These are phyloP conservation scores for Papilio polytes DNA, from an alignment of 1,140 invertebrate species.

Conservation along the genomic window DNA sequence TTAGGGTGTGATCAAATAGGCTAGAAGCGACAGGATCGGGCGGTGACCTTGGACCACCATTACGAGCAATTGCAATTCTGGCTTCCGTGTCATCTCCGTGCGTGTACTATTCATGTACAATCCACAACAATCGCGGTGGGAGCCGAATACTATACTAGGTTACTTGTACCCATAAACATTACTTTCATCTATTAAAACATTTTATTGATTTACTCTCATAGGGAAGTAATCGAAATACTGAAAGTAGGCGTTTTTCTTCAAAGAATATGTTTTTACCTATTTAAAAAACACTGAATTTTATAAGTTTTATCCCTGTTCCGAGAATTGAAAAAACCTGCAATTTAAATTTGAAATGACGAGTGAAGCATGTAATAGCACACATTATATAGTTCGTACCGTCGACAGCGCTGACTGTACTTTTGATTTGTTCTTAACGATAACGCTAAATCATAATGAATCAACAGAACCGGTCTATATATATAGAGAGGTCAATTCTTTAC, in stretches of 20 bases:
- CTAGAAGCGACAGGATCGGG: neutral
- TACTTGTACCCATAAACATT: too few relatives aligned
- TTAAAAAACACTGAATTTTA: too few relatives aligned
- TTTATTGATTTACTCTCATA: too few relatives aligned
- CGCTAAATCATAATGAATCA: neutral
- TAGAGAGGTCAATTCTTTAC: neutral
- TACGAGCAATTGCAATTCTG: neutral
- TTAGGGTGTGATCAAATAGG: neutral
- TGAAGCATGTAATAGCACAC: neutral
- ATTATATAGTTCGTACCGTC: neutral
- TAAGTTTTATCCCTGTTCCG: too few relatives aligned
- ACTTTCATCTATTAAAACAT: too few relatives aligned
- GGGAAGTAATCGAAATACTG: too few relatives aligned
- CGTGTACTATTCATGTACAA: neutral
- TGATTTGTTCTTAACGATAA: neutral
- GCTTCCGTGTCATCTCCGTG: neutral
- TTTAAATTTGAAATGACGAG: too few relatives aligned
- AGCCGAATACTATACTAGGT: neutral
- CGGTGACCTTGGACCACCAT: neutral
- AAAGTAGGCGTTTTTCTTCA: too few relatives aligned
- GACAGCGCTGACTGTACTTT: neutral
- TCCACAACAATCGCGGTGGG: neutral
- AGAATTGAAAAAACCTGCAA: too few relatives aligned
- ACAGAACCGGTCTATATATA: slow-evolving; percentile 3
- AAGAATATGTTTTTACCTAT: too few relatives aligned